Percentiles rank a stretch among this genome's conserved stretches.
Conservation (phyloP, 2,113 vertebrate genomes). For the Serilophus lunatus region DNA sequence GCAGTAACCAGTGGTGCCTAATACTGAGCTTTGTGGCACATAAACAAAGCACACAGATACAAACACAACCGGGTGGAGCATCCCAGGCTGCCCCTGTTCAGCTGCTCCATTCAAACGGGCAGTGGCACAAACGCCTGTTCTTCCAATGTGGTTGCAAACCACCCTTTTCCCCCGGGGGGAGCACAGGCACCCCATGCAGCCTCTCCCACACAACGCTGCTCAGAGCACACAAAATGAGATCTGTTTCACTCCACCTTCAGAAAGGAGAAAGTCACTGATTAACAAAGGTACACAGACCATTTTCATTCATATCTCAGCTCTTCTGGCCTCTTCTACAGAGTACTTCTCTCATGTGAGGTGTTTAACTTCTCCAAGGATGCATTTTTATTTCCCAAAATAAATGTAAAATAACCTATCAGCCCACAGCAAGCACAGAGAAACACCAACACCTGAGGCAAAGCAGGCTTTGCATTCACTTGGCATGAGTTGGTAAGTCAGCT, state of each 20-base stretch:
- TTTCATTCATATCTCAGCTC: neutral
- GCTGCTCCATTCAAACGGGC: slow-evolving; percentile 14
- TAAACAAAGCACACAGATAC: slow-evolving; percentile 72
- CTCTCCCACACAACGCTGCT: neutral
- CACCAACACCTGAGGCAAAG: neutral
- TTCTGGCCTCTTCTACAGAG: neutral
- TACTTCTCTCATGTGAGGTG: rapidly evolving
- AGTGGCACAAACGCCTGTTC: slow-evolving; percentile 34
- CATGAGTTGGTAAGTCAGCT: neutral
- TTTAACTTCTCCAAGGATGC: neutral
- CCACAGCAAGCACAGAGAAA: neutral
- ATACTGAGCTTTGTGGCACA: slow-evolving; percentile 70
- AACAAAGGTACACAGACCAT: neutral
- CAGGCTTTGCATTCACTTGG: neutral
- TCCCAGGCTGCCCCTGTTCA: slow-evolving; percentile 32
- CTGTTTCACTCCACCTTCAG: neutral
- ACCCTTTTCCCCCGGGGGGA: neutral
- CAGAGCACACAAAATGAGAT: neutral
- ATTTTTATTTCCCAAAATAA: neutral
- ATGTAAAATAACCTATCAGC: rapidly evolving
- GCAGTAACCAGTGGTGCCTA: slow-evolving; percentile 79
- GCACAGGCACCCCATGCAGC: neutral
- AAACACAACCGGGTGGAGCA: slow-evolving; percentile 57
- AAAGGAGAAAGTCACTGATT: neutral
- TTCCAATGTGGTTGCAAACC: neutral